These are phyloP conservation scores for Schizaphis graminum DNA, from an alignment of 2,888 invertebrate species.

Conservation along the genomic window DNA sequence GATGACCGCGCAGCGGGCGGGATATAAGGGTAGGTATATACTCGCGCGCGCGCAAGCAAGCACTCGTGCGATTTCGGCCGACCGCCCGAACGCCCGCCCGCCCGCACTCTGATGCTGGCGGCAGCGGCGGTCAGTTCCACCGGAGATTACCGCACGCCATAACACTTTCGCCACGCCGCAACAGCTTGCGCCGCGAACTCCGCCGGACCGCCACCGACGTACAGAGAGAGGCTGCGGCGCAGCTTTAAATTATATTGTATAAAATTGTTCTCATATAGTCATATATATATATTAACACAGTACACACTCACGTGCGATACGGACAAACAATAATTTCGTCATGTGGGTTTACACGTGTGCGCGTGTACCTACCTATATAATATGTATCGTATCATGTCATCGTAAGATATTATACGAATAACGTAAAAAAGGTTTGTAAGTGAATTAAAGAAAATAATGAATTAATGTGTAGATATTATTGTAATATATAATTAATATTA, in stretches of 20 bases:
- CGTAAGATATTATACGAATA: neutral
- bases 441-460: neutral
- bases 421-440: neutral
- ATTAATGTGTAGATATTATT: neutral
- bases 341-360: neutral
- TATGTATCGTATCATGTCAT: neutral
- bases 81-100: neutral
- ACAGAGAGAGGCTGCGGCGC: neutral
- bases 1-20: slow-evolving; percentile 6
- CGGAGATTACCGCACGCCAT: slow-evolving; percentile 54
- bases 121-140: slow-evolving; percentile 42
- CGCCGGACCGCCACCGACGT: neutral
- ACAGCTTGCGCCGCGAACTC: slow-evolving; percentile 53
- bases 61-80: neutral
- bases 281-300: neutral
- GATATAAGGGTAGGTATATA: neutral
- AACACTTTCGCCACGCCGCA: slow-evolving; percentile 62
- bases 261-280: neutral
- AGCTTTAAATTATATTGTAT: slow-evolving; percentile 9
- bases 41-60: neutral
- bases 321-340: neutral
- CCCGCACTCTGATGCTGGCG: neutral
- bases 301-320: neutral
- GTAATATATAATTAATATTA: no score
- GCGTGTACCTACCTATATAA: neutral